Evolutionary conservation across 1,140 invertebrate genomes (phyloP).

Genomic region (Kradibia gibbosae): DNA sequence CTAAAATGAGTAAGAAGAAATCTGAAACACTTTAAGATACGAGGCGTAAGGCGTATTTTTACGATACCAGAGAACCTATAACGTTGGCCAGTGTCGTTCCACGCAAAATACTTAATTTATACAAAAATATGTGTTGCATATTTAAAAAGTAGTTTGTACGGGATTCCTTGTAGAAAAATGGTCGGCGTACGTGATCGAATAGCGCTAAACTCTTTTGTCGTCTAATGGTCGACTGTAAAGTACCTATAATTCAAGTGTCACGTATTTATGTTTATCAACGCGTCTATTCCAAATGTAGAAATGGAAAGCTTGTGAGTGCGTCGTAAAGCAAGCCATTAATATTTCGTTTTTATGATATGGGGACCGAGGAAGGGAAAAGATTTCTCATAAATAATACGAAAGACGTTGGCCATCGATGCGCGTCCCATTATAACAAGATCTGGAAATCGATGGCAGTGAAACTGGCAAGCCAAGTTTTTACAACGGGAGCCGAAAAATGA

Average conservation of each 20-base stretch:
- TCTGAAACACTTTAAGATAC: background rate
- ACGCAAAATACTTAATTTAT: background rate
- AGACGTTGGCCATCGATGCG: background rate
- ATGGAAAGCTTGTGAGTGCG: background rate
- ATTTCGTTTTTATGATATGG: background rate
- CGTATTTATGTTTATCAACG: background rate
- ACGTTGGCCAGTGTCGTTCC: background rate
- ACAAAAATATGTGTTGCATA: background rate
- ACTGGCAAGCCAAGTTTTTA: background rate
- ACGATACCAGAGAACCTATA: background rate
- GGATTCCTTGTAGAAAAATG: background rate
- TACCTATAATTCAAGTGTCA: background rate
- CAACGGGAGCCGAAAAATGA: no score
- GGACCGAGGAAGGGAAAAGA: background rate
- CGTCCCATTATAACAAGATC: background rate
- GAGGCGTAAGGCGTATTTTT: background rate
- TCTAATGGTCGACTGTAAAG: background rate
- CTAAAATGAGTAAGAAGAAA: background rate
- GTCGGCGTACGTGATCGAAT: background rate
- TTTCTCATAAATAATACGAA: background rate
- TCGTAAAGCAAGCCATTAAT: background rate
- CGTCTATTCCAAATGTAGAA: background rate
- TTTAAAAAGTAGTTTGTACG: background rate
- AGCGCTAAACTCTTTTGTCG: background rate
- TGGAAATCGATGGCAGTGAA: background rate